Evolutionary conservation across 1,140 invertebrate genomes (phyloP).

Genomic region (Euura saliciscinereae): DNA sequence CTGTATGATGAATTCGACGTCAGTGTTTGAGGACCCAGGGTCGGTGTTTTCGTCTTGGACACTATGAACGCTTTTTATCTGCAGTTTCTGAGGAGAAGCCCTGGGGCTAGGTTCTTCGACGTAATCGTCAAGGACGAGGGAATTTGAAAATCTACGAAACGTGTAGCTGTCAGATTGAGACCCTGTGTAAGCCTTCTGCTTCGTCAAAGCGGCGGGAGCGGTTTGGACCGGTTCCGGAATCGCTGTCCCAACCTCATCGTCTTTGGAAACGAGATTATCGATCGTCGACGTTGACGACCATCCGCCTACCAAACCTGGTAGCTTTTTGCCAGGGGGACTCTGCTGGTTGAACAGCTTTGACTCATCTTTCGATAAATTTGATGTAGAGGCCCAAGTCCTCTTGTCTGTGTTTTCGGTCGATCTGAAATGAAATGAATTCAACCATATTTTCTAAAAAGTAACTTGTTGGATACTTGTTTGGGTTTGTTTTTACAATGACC

Average conservation of each 20-base stretch:
- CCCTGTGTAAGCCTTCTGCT: constrained; percentile 36
- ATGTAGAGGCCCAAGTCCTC: constrained; percentile 63
- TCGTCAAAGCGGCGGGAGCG: not conserved
- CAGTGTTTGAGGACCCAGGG: constrained; percentile 43
- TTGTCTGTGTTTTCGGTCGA: constrained; percentile 20
- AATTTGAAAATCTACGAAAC: constrained; percentile 36
- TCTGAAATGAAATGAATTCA: not conserved
- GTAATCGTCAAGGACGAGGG: constrained; percentile 31
- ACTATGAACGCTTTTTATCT: constrained; percentile 43
- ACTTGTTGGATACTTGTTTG: too few species aligned
- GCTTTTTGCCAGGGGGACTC: constrained; percentile 28
- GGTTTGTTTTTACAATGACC: too few species aligned
- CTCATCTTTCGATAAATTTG: constrained; percentile 58
- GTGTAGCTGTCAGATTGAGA: constrained; percentile 40
- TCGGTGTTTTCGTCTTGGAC: constrained; percentile 52
- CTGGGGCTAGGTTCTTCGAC: not conserved
- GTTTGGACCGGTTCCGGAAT: too few species aligned
- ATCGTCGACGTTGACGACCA: constrained; percentile 39
- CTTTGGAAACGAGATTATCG: not conserved
- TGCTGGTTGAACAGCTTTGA: constrained; percentile 27
- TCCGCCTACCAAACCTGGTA: constrained; percentile 12
- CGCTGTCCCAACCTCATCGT: not conserved
- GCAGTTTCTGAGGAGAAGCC: constrained; percentile 43
- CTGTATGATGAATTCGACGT: constrained; percentile 57
- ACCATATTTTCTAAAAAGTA: too few species aligned